These are phyloP conservation scores for Hetaerina americana DNA, from an alignment of 1,140 invertebrate genomes.

Conservation along the genomic window DNA sequence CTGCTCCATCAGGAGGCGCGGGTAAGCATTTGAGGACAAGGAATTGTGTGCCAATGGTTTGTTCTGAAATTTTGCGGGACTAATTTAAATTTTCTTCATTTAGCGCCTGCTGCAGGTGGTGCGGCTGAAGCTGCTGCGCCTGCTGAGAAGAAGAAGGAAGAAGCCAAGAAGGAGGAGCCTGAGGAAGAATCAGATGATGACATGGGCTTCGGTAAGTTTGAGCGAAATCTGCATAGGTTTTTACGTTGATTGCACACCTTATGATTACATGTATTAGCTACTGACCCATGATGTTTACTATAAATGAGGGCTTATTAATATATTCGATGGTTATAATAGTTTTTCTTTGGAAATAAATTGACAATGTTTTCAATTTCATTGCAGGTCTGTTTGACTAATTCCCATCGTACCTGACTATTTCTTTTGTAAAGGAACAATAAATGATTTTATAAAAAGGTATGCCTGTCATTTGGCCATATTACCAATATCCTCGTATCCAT, in stretches of 20 bases:
- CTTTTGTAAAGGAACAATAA: neutral
- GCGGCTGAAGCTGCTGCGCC: constrained; percentile 51
- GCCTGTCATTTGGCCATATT: no score
- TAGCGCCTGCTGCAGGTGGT: constrained; percentile 42
- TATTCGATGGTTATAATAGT: no score
- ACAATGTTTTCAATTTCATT: neutral
- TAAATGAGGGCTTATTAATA: neutral
- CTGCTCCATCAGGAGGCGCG: constrained; percentile 58
- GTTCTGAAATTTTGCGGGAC: no score
- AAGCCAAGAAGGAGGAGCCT: constrained; percentile 64
- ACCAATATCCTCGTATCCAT: no score
- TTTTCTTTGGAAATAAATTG: neutral
- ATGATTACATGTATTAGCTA: neutral
- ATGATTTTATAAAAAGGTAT: neutral
- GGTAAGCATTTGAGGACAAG: no score
- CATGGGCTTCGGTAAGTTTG: constrained; percentile 76
- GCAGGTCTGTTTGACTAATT: neutral
- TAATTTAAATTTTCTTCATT: no score
- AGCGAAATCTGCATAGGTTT: neutral
- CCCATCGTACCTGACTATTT: neutral
- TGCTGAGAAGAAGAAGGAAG: constrained; percentile 66
- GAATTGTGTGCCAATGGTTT: no score
- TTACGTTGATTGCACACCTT: neutral
- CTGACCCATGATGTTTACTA: neutral
- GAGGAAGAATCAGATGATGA: constrained; percentile 82